These are phyloP conservation scores for Labrus mixtus DNA, from an alignment of 2,113 vertebrate genomes.

Conservation along the genomic window DNA sequence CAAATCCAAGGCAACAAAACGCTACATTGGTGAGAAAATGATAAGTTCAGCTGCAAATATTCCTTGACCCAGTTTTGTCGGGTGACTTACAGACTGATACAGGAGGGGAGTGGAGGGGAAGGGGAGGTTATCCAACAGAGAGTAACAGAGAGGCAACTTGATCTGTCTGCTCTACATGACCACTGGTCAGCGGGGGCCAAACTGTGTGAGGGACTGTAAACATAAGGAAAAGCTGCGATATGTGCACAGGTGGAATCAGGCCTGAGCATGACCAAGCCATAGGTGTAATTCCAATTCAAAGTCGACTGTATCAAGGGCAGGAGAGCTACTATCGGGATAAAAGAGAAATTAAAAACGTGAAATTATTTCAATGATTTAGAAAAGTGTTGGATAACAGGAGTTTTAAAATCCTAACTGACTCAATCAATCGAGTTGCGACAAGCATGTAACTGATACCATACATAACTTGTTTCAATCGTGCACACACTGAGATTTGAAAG, in stretches of 20 bases:
- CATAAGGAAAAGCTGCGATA: neutral
- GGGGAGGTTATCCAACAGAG: neutral
- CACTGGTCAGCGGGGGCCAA: slow-evolving; percentile 4
- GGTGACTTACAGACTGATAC: neutral
- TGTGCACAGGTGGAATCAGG: neutral
- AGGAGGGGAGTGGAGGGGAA: neutral
- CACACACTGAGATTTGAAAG: too few relatives aligned
- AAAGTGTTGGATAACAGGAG: too few relatives aligned
- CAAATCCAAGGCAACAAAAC: too few relatives aligned
- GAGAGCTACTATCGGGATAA: neutral
- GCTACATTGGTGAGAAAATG: neutral
- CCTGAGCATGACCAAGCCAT: slow-evolving; percentile 7
- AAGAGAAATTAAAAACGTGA: too few relatives aligned
- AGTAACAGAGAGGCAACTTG: slow-evolving; percentile 17
- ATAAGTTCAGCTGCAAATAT: neutral
- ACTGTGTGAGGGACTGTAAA: slow-evolving; percentile 34
- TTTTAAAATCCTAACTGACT: too few relatives aligned
- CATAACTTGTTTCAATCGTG: too few relatives aligned
- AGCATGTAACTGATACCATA: too few relatives aligned
- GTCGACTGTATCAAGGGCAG: neutral
- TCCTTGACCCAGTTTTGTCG: slow-evolving; percentile 14
- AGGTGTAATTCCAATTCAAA: slow-evolving; percentile 26
- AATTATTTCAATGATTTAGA: too few relatives aligned
- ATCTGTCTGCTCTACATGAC: slow-evolving; percentile 25
- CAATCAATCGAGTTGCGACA: too few relatives aligned